Base-by-base conservation (phyloP, 2,888 invertebrate genomes). In the Teleiodes luculella region DNA sequence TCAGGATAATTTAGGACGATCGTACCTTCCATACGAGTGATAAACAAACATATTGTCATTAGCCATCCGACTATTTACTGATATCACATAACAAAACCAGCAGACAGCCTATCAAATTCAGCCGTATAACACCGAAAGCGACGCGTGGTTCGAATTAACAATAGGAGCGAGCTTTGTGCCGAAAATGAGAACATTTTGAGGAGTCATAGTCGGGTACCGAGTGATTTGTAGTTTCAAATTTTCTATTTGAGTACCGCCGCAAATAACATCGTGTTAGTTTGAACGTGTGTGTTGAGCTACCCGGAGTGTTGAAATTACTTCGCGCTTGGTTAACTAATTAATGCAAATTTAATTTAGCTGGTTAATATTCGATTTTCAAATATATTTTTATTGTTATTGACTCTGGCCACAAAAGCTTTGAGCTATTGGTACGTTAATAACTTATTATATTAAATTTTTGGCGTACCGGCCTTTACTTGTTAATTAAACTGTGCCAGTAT, bases 181-280 rank as follows among this genome's bases (percentile, higher is more conserved):
- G 46, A 31, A 31, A 46, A 46, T 46, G 30, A 31, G 46, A 46
- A 46, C 46, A 46, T 46, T 45, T 46, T 31, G 31, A 31, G 31
- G 31, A 31, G 31, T 46, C 31, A 46, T 31, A 46, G 16, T 31
- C 31, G 14, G 1, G 16, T 14, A 46, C 14, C 30, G 31, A 30
- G 31, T 46, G 31, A 46, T 46, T 46, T 46, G 31, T 31, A 30
- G 46, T 46, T 46, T 31, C 46, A 31, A 30, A 46, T 46, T 46
- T 46, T 46, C 46, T 46, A 46, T 46, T 46, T 31, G 46, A 46
- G 31, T 46, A 43, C 43, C 28, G 24, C 43, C 28, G 28, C 43
- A 43, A 43, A 28, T 43, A 43, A 20, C 39, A 41, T 11, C 20
- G 7, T 28, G 24, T 11, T 37, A 37, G 13, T 24, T 28, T 33